Base-by-base conservation (phyloP, 2,888 invertebrate species). In the Lycophotia porphyrea region DNA sequence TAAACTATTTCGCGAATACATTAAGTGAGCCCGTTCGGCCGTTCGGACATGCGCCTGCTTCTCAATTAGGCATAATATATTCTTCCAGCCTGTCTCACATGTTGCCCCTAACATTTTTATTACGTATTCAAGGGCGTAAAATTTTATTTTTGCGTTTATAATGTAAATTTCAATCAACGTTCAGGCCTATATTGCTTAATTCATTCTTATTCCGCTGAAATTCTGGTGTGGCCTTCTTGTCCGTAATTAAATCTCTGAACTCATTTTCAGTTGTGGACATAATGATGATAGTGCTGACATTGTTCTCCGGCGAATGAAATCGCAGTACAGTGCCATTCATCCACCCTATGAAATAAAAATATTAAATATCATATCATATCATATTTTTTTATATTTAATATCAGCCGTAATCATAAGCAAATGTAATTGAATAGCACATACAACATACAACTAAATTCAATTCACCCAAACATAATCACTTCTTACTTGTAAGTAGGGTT, bases 1-100 rank as follows among this genome's bases (percentile, higher is more conserved):
- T 92, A 92, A 93, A 94, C 93, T 93, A 92, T 92, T 92, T 89
- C 84, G 82, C 89, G 91, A 90, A 92, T 92, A 91, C 80, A 93
- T 92, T 93, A 87, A 34, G 78, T 31, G 73, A 64, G 47, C 82
- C 82, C 71, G 78, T 74, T 72, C 72, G 84, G 82, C 82, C 71
- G 78, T 74, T 72, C 72, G 84, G 82, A 77, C 75, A 75, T 58
- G 66, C 73, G 74, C 61, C 76, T 71, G 60, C 68, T 63, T 58
- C 66, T 61, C 71, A 52, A 71, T 81, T 72, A 75, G 69, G 78
- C 77, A 72, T 84, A 86, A 72, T 84, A 86, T 84, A 86, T 86
- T 85, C 76, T 81, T 76, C 64, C 74, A 75, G 71, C 58, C 73
- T 15, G 71, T 18, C 64, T 69, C 61, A 73, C 70, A 76, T 71